phyloP scores from a whole-genome alignment of 1,140 invertebrate genomes.

The Brachionus koreanus region DNA sequence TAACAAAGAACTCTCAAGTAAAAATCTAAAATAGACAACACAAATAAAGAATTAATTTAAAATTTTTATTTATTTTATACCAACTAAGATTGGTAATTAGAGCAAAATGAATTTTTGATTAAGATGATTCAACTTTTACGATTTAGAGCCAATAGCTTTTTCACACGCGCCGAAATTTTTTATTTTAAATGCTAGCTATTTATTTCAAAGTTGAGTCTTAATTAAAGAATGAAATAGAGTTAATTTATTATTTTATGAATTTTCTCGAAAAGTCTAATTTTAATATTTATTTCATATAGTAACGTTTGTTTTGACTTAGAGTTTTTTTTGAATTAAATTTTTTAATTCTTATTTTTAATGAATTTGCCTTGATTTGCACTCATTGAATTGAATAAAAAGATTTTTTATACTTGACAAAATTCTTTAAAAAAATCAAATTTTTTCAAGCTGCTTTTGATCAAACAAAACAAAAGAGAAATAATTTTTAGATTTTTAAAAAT shows the following conservation, averaged over 20 bases:
- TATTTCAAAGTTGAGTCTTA: background rate
- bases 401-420: too few species aligned
- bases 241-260: background rate
- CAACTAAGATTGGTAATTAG: background rate
- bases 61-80: background rate
- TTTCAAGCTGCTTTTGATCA: too few species aligned
- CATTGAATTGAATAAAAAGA: too few species aligned
- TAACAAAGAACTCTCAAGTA: background rate
- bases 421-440: too few species aligned
- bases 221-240: background rate
- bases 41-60: background rate
- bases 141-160: background rate
- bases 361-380: too few species aligned
- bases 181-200: background rate
- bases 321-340: too few species aligned
- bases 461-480: too few species aligned
- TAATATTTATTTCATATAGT: background rate
- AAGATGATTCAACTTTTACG: background rate
- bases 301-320: background rate
- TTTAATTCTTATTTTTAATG: too few species aligned
- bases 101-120: background rate
- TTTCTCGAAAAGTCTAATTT: background rate
- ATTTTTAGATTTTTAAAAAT: too few species aligned
- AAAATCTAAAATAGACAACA: background rate
- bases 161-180: background rate